A percentile compares a stretch with the other conserved stretches of the same genome.
Evolutionary conservation across 2,797 vertebrate genomes (phyloP).

Genomic region (Morus bassanus): DNA sequence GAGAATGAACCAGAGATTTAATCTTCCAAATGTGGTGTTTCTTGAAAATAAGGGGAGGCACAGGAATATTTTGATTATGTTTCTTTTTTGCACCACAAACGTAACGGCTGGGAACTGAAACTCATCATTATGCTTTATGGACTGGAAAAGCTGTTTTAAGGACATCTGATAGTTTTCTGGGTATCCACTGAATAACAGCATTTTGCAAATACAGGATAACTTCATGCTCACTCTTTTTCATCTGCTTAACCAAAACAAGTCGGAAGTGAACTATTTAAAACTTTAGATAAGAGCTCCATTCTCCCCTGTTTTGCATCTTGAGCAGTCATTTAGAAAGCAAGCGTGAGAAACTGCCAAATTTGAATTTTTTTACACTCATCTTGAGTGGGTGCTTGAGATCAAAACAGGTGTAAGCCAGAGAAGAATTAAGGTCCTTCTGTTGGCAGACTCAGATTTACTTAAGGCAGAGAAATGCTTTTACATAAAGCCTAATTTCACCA

Average conservation of each 20-base stretch:
- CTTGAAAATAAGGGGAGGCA: background rate
- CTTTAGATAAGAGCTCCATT: background rate
- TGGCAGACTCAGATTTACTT: background rate
- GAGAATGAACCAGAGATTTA: background rate
- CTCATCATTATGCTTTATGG: background rate
- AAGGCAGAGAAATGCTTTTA: background rate
- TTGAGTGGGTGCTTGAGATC: background rate
- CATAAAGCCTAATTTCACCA: background rate
- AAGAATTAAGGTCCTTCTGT: background rate
- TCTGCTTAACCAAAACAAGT: constrained; percentile 8
- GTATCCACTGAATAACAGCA: background rate
- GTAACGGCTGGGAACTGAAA: background rate
- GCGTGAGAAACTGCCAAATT: background rate
- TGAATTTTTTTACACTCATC: background rate
- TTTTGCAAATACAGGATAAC: background rate
- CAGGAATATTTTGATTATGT: background rate
- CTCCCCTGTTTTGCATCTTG: constrained; percentile 15
- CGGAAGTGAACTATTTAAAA: constrained; percentile 11
- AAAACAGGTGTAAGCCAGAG: background rate
- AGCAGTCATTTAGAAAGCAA: constrained; percentile 40
- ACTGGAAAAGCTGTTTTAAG: background rate
- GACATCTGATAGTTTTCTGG: background rate
- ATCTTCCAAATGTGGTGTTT: background rate
- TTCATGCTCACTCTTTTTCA: background rate
- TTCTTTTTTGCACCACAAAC: background rate